These are phyloP conservation scores for Cotesia typhae DNA, from an alignment of 1,140 invertebrate genomes.

Conservation along the genomic window DNA sequence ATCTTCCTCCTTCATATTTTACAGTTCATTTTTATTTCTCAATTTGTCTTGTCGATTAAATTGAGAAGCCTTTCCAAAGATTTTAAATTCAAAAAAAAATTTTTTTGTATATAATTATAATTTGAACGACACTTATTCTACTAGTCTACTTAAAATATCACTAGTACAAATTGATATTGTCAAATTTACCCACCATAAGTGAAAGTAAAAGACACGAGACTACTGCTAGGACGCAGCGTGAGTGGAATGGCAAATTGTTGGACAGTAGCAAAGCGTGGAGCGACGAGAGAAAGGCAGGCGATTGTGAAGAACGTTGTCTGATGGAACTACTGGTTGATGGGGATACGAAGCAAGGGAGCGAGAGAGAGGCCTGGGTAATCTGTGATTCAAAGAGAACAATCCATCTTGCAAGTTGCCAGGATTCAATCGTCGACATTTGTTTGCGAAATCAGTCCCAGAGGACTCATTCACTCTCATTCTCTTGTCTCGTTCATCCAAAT, in stretches of 20 bases:
- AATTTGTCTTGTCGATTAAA: constrained; percentile 43
- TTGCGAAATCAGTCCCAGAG: constrained; percentile 63
- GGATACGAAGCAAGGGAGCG: constrained; percentile 40
- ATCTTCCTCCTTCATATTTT: constrained; percentile 56
- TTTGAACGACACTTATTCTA: no score
- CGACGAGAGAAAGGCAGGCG: constrained; percentile 40
- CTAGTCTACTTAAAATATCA: no score
- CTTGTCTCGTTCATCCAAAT: constrained; percentile 17
- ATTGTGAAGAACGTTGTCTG: constrained; percentile 24
- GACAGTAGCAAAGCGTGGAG: constrained; percentile 32
- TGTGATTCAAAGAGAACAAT: constrained; percentile 65
- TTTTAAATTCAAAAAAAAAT: background rate
- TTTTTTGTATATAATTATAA: no score
- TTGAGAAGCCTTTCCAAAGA: background rate
- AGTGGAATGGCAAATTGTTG: constrained; percentile 60
- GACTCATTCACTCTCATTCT: constrained; percentile 46
- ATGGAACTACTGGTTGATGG: constrained; percentile 42
- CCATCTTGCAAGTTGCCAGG: constrained; percentile 64
- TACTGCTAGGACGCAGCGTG: constrained; percentile 38
- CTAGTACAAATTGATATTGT: no score
- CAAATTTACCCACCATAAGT: no score
- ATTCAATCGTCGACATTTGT: constrained; percentile 66
- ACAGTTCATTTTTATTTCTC: constrained; percentile 61
- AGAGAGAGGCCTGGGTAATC: constrained; percentile 53
- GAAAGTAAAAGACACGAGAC: constrained; percentile 26